phyloP scores from a whole-genome alignment of 1,140 invertebrate species.

The Adelges cooleyi region DNA sequence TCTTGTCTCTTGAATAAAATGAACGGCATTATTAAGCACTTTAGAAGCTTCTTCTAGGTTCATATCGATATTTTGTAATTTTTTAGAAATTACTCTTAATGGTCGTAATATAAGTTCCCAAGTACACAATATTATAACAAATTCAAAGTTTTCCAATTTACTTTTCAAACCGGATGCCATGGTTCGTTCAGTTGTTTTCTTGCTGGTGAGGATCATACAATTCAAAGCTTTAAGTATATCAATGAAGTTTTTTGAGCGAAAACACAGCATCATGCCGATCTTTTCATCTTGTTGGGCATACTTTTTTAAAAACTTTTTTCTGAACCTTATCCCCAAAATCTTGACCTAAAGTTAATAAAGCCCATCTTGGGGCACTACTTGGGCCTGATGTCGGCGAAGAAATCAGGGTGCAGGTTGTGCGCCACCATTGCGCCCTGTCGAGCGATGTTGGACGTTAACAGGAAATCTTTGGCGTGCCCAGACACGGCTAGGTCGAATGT shows the following conservation, averaged over 20 bases:
- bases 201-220: not conserved
- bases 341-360: not conserved
- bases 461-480: too few relatives aligned
- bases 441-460: too few relatives aligned
- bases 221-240: not conserved
- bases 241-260: too few relatives aligned
- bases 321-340: not conserved
- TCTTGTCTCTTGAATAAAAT: not conserved
- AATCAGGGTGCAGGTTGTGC: constrained; percentile 16
- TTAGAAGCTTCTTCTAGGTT: not conserved
- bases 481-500: too few relatives aligned
- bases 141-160: not conserved
- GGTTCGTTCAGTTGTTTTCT: not conserved
- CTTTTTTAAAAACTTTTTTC: not conserved
- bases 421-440: too few relatives aligned
- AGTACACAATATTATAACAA: not conserved
- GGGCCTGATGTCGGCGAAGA: constrained; percentile 40
- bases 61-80: not conserved
- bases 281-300: not conserved
- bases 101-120: not conserved
- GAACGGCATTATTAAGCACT: not conserved
- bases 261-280: not conserved
- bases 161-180: not conserved
- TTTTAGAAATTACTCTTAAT: not conserved
- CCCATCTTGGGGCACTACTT: not conserved